phyloP scores from a whole-genome alignment of 2,888 invertebrate genomes.

The Xanthorhoe spadicearia region DNA sequence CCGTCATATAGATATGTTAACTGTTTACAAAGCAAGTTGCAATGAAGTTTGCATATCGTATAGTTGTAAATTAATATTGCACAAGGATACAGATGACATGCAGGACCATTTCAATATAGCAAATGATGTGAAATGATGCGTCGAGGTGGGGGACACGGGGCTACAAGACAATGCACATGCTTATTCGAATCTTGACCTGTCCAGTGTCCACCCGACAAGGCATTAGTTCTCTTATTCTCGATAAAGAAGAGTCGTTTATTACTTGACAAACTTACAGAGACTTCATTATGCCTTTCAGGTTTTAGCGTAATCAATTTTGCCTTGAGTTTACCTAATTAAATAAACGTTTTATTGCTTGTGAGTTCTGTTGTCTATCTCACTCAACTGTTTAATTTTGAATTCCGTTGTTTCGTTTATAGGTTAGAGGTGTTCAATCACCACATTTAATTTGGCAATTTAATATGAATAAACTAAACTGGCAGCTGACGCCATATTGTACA shows the following conservation, averaged over 20 bases:
- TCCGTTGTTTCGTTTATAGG: neutral
- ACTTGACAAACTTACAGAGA: slow-evolving; percentile 27
- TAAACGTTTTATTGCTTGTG: slow-evolving; percentile 2
- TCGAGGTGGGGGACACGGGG: slow-evolving; percentile 55
- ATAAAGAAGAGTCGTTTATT: slow-evolving; percentile 40
- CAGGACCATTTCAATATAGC: slow-evolving; percentile 50
- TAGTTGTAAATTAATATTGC: slow-evolving; percentile 39
- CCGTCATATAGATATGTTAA: slow-evolving; percentile 7
- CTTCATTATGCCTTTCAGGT: slow-evolving; percentile 47
- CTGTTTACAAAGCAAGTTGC: slow-evolving; percentile 14
- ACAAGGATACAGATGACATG: slow-evolving; percentile 44
- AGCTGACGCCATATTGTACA: slow-evolving; percentile 11
- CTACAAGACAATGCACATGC: slow-evolving; percentile 58
- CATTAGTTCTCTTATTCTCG: slow-evolving; percentile 40
- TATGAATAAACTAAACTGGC: slow-evolving; percentile 1
- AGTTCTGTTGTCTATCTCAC: neutral
- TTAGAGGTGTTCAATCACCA: neutral
- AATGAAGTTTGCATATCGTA: slow-evolving; percentile 23
- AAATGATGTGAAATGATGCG: slow-evolving; percentile 57
- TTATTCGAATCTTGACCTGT: slow-evolving; percentile 60
- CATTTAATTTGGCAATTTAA: neutral
- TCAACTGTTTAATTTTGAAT: neutral
- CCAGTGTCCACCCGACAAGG: slow-evolving; percentile 45
- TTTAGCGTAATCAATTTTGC: slow-evolving; percentile 53
- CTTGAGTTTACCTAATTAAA: slow-evolving; percentile 10